These are phyloP conservation scores for Diarsia rubi DNA, from an alignment of 2,888 invertebrate genomes.

Conservation along the genomic window DNA sequence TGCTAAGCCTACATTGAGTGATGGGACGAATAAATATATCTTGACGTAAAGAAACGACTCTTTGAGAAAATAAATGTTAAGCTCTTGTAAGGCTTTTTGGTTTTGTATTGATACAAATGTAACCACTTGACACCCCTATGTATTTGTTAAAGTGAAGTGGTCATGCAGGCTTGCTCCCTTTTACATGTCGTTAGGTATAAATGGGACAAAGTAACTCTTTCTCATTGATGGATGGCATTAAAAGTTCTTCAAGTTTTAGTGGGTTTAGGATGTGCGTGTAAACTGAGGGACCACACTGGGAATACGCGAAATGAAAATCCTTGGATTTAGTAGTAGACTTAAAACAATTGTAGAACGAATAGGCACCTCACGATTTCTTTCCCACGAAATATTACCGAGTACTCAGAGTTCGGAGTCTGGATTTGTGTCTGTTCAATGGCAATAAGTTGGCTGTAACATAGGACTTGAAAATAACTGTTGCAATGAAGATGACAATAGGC, in stretches of 20 bases:
- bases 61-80: constrained; percentile 40
- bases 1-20: constrained; percentile 59
- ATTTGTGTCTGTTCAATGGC: not conserved
- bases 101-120: constrained; percentile 58
- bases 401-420: not conserved
- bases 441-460: not conserved
- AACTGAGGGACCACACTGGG: too few species aligned
- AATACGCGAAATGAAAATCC: too few species aligned
- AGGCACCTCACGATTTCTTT: not conserved
- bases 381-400: not conserved
- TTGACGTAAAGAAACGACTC: constrained; percentile 44
- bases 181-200: not conserved
- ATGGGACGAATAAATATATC: constrained; percentile 62
- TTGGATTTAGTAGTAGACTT: too few species aligned
- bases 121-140: constrained; percentile 26
- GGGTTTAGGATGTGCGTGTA: too few species aligned
- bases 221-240: not conserved
- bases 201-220: not conserved
- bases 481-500: not conserved
- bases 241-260: not conserved
- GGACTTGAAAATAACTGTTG: not conserved
- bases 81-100: constrained; percentile 31
- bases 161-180: not conserved
- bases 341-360: too few species aligned
- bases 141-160: constrained; percentile 29